Evolutionary conservation across 2,113 vertebrate genomes (phyloP).

Genomic region (Phylloscopus whistleri): DNA sequence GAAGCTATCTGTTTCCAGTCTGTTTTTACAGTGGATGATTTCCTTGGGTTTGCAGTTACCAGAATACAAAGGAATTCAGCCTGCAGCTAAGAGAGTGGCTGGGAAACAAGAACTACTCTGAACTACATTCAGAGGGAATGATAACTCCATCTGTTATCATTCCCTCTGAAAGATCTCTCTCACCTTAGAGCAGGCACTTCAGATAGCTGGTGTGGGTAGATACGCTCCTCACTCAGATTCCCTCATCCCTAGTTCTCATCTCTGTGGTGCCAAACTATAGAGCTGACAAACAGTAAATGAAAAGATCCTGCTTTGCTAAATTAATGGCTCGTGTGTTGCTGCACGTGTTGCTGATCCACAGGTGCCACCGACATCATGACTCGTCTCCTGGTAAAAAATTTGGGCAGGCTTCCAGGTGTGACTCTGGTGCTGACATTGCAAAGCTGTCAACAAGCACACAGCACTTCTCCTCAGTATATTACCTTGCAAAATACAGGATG

Average conservation of each 20-base stretch:
- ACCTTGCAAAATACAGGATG: background rate
- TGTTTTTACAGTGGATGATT: background rate
- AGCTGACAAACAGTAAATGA: background rate
- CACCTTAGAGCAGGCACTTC: background rate
- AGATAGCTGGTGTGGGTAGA: background rate
- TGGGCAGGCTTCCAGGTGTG: background rate
- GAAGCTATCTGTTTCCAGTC: background rate
- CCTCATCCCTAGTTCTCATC: background rate
- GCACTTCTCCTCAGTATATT: background rate
- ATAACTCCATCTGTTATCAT: background rate
- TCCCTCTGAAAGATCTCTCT: background rate
- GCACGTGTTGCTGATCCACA: background rate
- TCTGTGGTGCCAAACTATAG: background rate
- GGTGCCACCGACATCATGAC: background rate
- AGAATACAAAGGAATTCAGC: background rate
- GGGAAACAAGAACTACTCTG: background rate
- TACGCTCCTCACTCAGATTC: background rate
- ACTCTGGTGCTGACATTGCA: background rate
- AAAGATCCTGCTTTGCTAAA: background rate
- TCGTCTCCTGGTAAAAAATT: background rate
- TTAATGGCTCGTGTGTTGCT: background rate
- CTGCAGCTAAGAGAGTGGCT: fast-evolving
- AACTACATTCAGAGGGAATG: background rate
- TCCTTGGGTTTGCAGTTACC: background rate
- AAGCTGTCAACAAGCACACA: background rate